Percentiles rank a stretch among this genome's conserved stretches.
Evolutionary conservation across 2,113 vertebrate species (phyloP).

Genomic region (Uropsilus gracilis): DNA sequence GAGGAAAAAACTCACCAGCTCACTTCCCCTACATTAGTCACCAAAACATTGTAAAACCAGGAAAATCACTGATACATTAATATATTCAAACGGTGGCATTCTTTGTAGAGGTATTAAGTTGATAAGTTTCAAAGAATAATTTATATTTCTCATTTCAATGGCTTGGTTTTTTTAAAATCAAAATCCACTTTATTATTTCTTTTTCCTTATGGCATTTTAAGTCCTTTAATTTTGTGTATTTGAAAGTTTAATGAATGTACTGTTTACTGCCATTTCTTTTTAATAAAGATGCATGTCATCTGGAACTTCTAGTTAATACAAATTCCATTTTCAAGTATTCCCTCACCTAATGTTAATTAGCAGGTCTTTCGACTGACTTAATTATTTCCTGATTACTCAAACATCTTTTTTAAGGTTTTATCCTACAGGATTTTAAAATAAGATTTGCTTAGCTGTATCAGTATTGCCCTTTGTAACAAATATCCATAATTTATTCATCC

Average conservation of each 20-base stretch:
- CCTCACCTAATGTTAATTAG: conserved; percentile 73
- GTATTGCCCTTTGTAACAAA: conserved; percentile 60
- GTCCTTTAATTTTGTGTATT: conserved; percentile 59
- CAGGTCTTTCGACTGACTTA: conserved; percentile 63
- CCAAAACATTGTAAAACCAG: conserved; percentile 1
- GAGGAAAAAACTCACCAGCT: too few species aligned
- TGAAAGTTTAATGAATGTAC: conserved; percentile 76
- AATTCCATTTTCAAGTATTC: conserved; percentile 76
- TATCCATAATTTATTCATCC: conserved; percentile 60
- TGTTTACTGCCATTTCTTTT: conserved; percentile 75
- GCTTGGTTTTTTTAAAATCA: conserved; percentile 52
- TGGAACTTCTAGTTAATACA: conserved; percentile 67
- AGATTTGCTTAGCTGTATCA: conserved; percentile 62
- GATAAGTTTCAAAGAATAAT: conserved; percentile 5
- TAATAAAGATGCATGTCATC: conserved; percentile 77
- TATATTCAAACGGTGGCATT: conserved; percentile 20
- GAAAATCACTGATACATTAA: background rate
- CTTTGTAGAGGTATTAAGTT: conserved; percentile 18
- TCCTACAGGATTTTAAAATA: conserved; percentile 44
- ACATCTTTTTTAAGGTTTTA: conserved; percentile 67
- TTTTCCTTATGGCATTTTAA: conserved; percentile 65
- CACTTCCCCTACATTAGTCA: too few species aligned
- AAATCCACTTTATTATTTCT: conserved; percentile 54
- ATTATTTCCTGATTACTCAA: conserved; percentile 72
- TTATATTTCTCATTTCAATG: conserved; percentile 46